A percentile compares a stretch with the other conserved stretches of the same genome.
Conservation (phyloP, 2,888 invertebrate genomes). For the Clunio marinus region DNA sequence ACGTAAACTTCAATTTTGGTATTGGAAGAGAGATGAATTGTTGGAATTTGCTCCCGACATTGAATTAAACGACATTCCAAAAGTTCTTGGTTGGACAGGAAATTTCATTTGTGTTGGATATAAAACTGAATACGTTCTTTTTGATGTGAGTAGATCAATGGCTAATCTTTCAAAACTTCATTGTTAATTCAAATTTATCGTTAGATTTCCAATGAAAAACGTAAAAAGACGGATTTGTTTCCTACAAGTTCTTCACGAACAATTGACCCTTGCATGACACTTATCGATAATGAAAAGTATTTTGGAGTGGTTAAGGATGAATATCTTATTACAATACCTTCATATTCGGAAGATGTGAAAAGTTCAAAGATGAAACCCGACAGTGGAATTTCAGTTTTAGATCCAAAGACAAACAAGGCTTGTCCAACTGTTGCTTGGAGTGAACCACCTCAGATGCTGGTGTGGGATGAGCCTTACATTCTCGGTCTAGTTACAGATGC, state of each 20-base stretch:
- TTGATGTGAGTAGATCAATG: slow-evolving; percentile 58
- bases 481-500: slow-evolving; percentile 78
- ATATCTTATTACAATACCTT: slow-evolving; percentile 80
- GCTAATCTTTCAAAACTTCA: background rate
- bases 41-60: slow-evolving; percentile 68
- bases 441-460: slow-evolving; percentile 52
- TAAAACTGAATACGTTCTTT: slow-evolving; percentile 73
- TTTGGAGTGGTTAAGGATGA: slow-evolving; percentile 84
- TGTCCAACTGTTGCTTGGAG: slow-evolving; percentile 31
- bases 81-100: slow-evolving; percentile 74
- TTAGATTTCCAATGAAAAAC: slow-evolving; percentile 46
- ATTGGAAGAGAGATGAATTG: slow-evolving; percentile 82
- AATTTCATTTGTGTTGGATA: slow-evolving; percentile 85
- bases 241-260: slow-evolving; percentile 74
- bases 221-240: slow-evolving; percentile 75
- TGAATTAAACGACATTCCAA: slow-evolving; percentile 73
- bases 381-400: slow-evolving; percentile 21
- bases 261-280: slow-evolving; percentile 77
- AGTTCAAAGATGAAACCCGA: slow-evolving; percentile 47
- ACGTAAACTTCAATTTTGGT: slow-evolving; percentile 78
- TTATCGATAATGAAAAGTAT: slow-evolving; percentile 62
- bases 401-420: slow-evolving; percentile 34
- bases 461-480: slow-evolving; percentile 91
- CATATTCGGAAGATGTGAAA: slow-evolving; percentile 49
- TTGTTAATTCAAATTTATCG: slow-evolving; percentile 40